phyloP scores from a whole-genome alignment of 2,113 vertebrate genomes.

The Fregetta grallaria region DNA sequence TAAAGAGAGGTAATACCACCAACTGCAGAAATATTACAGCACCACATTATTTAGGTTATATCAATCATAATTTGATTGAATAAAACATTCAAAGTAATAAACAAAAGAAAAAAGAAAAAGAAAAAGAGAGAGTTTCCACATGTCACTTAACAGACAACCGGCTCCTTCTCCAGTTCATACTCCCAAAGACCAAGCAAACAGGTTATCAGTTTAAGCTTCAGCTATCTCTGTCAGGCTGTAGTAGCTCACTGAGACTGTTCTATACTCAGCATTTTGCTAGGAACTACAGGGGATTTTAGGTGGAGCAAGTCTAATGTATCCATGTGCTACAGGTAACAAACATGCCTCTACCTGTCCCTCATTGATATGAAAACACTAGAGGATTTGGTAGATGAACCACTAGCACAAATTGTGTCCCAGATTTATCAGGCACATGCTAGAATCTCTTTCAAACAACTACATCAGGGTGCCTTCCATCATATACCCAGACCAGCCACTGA shows the following conservation, averaged over 20 bases:
- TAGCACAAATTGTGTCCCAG: not conserved
- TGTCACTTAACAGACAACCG: not conserved
- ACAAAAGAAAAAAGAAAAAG: not conserved
- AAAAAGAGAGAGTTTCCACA: not conserved
- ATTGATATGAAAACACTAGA: not conserved
- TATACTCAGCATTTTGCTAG: not conserved
- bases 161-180: not conserved
- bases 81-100: not conserved
- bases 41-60: not conserved
- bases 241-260: not conserved
- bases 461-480: not conserved
- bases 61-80: not conserved
- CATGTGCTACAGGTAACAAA: not conserved
- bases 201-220: not conserved
- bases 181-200: not conserved
- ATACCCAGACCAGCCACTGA: not conserved
- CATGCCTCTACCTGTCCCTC: not conserved
- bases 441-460: not conserved
- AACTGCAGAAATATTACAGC: not conserved
- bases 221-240: not conserved
- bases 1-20: not conserved
- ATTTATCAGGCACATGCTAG: not conserved
- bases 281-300: not conserved
- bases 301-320: not conserved
- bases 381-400: not conserved